Evolutionary conservation across 2,888 invertebrate species (phyloP), one percentile per base, ranked within the genome.

Genomic region (Orthonevra nobilis): DNA sequence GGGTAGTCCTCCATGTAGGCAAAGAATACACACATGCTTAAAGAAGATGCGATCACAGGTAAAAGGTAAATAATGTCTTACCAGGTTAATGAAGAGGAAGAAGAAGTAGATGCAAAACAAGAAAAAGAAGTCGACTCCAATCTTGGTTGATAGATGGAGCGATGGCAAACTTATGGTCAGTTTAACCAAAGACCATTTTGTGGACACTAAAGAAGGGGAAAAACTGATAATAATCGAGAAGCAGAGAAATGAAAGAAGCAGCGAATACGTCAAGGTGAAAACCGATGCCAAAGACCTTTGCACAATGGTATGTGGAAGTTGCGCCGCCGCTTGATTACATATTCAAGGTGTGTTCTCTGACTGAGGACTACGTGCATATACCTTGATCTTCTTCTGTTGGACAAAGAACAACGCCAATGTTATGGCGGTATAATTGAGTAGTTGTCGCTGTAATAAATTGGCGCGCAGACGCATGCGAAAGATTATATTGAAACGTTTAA

Each of bases 281-380:
- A 61, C 74, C 54, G 61, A 40, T 74, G 68, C 69, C 69, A 75
- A 58, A 56, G 69, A 75, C 48, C 63, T 75, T 54, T 23, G 32
- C 7, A 20, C 17, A 10, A 5, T 32, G 60, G 54, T 40, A 50
- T 30, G 34, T 48, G 36, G 12, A 30, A 6, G n/a, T 52, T 52
- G 48, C 63, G 54, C 34, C 12, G 17, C 44, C 42, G 38, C 44
- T 63, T 14, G 66, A 68, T 68, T 74, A 48, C 15, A 36, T 34
- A 74, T 68, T 60, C 74, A 40, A 54, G 19, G 40, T 46, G 61
- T 34, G 74, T 61, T 6, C 20, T 28, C 15, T 10, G 14, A 1
- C 19, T 15, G 6, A 7, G 17, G 10, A 23, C 3, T 9, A 15
- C 30, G 9, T 12, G 26, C 17, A 23, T n/a, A n/a, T n/a, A n/a